Evolutionary conservation across 1,140 invertebrate species (phyloP), one percentile per base, ranked within the genome.

Genomic region (Formica exsecta): DNA sequence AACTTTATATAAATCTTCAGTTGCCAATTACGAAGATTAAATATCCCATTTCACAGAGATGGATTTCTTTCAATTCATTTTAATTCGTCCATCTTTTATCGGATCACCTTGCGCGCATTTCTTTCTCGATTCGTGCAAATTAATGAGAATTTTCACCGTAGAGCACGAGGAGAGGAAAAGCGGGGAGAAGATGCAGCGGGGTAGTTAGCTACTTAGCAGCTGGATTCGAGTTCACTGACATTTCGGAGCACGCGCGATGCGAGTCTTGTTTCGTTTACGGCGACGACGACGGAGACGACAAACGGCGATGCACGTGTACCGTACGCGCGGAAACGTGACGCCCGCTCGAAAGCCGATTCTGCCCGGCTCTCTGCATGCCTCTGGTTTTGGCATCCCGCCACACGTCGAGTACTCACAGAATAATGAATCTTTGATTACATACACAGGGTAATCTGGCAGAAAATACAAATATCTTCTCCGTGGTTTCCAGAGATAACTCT

Each of bases 201-300:
- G 54, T 54, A 61, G 74, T 36, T 51, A 48, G 36, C 36, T 73
- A 79, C 68, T 61, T 79, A 86, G 77, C 84, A 74, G 84, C 77
- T 83, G 76, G 59, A 84, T 84, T 86, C 62, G 90, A 89, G 90
- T 91, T 91, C 90, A 91, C 64, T 90, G 90, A 91, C 90, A 91
- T 88, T 89, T 85, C 76, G 36, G 84, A 89, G 90, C 89, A 89
- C 87, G 90, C 90, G 90, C 90, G 77, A 85, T 88, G 48, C 62
- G 44, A 86, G 65, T 88, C 61, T 75, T 74, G 75, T 90, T 86
- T 90, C 76, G 29, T 83, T 68, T 57, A 11, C 32, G 64, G 9
- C 48, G 19, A 65, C n/a, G 13, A 51, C 7, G n/a, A 71, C 22
- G 32, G 36, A 9, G 19, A 65, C 5, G 75, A 65, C n/a, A 7